These are phyloP conservation scores for Acleris emargana DNA, from an alignment of 2,888 invertebrate species.

Conservation along the genomic window DNA sequence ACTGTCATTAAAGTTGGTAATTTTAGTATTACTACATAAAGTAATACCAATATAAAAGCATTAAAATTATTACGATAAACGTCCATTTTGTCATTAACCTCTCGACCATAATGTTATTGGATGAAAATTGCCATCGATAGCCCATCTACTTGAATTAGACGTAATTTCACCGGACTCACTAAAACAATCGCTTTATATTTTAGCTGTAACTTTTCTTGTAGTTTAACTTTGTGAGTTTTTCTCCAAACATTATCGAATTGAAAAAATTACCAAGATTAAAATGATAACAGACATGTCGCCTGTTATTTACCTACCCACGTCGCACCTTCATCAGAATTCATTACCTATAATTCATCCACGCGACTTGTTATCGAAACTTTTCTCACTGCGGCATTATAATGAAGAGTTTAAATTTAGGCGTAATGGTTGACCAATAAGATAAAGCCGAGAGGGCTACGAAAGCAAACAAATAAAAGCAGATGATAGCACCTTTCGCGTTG, in stretches of 20 bases:
- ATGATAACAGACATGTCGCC: constrained; percentile 8
- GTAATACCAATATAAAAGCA: constrained; percentile 25
- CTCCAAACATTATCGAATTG: neutral
- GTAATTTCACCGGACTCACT: constrained; percentile 23
- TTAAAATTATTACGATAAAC: constrained; percentile 21
- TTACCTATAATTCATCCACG: constrained; percentile 78
- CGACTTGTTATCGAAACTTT: constrained; percentile 75
- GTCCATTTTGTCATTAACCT: constrained; percentile 34
- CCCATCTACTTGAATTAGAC: constrained; percentile 18
- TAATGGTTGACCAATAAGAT: constrained; percentile 84
- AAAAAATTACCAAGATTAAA: neutral
- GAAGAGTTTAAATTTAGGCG: constrained; percentile 84
- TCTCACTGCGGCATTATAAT: constrained; percentile 81
- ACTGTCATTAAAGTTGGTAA: constrained; percentile 14
- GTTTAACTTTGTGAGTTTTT: neutral
- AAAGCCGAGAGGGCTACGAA: constrained; percentile 76
- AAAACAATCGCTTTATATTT: neutral
- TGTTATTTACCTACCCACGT: constrained; percentile 43
- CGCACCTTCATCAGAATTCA: constrained; percentile 74
- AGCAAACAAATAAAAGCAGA: constrained; percentile 48
- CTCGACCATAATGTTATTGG: constrained; percentile 29
- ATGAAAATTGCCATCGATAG: constrained; percentile 33
- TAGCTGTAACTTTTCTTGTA: neutral
- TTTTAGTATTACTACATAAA: constrained; percentile 20
- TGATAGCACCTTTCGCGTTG: constrained; percentile 42